A percentile compares a stretch with the other conserved stretches of the same genome.
Evolutionary conservation across 2,888 invertebrate genomes (phyloP).

Genomic region (Drosophila fungiperda): DNA sequence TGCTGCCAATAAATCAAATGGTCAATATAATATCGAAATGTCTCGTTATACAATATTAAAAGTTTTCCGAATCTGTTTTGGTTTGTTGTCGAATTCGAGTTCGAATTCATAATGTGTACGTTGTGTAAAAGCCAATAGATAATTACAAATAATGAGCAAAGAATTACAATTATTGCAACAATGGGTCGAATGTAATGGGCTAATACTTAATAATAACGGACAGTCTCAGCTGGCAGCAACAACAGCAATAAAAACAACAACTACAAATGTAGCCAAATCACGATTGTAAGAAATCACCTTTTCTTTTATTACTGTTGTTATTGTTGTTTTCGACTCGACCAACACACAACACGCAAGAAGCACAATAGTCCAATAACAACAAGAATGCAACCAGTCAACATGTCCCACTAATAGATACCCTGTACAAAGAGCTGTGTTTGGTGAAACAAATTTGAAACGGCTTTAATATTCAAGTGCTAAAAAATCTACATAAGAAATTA

Average conservation of each 20-base stretch:
- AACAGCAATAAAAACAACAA: conserved; percentile 15
- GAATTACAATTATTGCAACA: conserved; percentile 54
- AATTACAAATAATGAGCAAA: conserved; percentile 46
- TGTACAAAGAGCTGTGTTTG: neutral
- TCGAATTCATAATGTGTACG: neutral
- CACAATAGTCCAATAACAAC: conserved; percentile 44
- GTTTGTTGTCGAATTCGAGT: neutral
- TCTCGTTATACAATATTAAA: neutral
- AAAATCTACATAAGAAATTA: neutral
- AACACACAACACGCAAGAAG: conserved; percentile 63
- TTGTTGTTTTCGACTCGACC: conserved; percentile 40
- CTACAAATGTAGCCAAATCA: conserved; percentile 56
- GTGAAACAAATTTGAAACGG: neutral
- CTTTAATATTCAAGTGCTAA: neutral
- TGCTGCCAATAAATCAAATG: neutral
- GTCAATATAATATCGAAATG: neutral
- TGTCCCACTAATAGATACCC: conserved; percentile 13
- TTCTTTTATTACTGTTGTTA: conserved; percentile 33
- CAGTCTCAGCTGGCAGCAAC: conserved; percentile 22
- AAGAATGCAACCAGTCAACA: neutral
- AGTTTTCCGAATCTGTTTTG: neutral
- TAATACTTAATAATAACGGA: conserved; percentile 52
- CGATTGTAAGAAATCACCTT: conserved; percentile 64
- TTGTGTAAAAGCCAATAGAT: conserved; percentile 37
- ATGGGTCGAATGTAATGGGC: conserved; percentile 34